Evolutionary conservation across 2,113 vertebrate species (phyloP).

Genomic region (Motacilla tschutschensis): DNA sequence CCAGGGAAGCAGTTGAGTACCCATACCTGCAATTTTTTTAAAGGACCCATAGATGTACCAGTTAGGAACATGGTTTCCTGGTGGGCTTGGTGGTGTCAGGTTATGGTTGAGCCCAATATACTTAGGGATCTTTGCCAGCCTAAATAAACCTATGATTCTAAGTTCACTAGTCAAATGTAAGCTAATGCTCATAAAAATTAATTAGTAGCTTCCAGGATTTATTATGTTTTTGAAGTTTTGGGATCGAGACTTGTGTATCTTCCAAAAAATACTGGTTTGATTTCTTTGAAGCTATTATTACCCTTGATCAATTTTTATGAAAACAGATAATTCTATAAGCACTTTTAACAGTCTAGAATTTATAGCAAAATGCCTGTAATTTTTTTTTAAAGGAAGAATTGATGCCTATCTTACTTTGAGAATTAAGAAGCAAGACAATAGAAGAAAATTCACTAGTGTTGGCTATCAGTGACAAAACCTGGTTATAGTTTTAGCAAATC

Average conservation of each 20-base stretch:
- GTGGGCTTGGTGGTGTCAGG: too few species aligned
- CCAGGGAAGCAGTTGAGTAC: not conserved
- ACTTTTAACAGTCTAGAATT: not conserved
- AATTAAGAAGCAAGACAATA: not conserved
- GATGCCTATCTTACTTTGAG: not conserved
- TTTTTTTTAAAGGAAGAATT: fast-evolving
- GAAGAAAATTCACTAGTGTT: not conserved
- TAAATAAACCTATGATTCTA: not conserved
- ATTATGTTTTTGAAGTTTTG: not conserved
- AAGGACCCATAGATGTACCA: fast-evolving
- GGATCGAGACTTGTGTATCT: not conserved
- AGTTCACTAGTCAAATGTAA: conserved; percentile 32
- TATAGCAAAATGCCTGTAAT: not conserved
- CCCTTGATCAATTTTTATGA: not conserved
- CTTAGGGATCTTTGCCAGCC: not conserved
- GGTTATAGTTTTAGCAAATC: not conserved
- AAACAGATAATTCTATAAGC: not conserved
- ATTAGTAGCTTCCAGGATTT: not conserved
- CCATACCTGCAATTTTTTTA: too few species aligned
- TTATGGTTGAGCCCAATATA: fast-evolving
- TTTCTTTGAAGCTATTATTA: not conserved
- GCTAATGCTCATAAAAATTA: conserved; percentile 2
- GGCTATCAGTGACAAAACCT: not conserved
- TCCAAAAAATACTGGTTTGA: not conserved
- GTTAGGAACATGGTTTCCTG: not conserved